Evolutionary conservation across 2,888 invertebrate species (phyloP).

Genomic region (Himalopsyche anomala): DNA sequence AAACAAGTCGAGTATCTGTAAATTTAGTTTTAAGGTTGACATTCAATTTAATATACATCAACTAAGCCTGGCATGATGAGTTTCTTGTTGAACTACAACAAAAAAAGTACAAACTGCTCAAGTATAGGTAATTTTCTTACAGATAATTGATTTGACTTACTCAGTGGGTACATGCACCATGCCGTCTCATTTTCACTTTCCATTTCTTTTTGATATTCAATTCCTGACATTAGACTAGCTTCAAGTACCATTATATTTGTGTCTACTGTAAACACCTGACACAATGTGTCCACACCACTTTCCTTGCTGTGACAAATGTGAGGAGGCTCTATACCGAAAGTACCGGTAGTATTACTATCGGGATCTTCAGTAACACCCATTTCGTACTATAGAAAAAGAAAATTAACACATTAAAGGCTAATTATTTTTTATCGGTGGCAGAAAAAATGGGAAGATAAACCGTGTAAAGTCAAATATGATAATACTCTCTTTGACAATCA

Average conservation of each 20-base stretch:
- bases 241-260: constrained; percentile 76
- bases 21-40: too few relatives aligned
- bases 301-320: constrained; percentile 77
- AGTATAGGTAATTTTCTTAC: too few relatives aligned
- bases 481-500: too few relatives aligned
- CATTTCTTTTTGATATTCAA: constrained; percentile 70
- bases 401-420: neutral
- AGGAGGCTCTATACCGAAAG: constrained; percentile 71
- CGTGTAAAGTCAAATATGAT: too few relatives aligned
- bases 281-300: constrained; percentile 69
- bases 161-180: constrained; percentile 84
- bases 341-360: neutral
- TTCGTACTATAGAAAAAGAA: neutral
- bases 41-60: too few relatives aligned
- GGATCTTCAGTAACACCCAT: neutral
- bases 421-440: neutral
- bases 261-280: constrained; percentile 80
- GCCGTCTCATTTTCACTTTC: constrained; percentile 72
- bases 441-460: too few relatives aligned
- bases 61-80: too few relatives aligned
- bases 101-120: too few relatives aligned
- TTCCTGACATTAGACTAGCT: constrained; percentile 75
- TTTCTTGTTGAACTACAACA: too few relatives aligned
- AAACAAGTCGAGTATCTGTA: too few relatives aligned
- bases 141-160: constrained; percentile 68